Conservation (phyloP, 2,797 vertebrate genomes). For the Antennarius maculatus region DNA sequence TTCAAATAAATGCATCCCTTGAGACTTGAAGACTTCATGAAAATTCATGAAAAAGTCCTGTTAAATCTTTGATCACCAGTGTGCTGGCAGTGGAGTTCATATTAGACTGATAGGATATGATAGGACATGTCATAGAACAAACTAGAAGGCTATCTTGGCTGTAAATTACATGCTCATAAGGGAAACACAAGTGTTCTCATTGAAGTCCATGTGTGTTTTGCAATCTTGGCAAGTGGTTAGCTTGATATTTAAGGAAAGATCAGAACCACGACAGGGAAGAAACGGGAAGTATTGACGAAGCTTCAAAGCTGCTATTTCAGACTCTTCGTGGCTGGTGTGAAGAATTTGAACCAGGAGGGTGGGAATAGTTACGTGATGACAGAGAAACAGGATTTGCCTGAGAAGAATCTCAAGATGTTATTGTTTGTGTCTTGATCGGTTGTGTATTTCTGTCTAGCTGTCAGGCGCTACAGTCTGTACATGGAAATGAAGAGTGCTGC, state of each 20-base stretch:
- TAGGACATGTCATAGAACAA: not conserved
- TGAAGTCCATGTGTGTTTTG: conserved; percentile 9
- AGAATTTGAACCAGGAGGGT: conserved; percentile 21
- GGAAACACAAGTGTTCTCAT: conserved; percentile 8
- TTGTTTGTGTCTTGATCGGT: conserved; percentile 21
- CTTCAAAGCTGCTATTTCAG: conserved; percentile 43
- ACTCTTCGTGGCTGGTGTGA: conserved; percentile 11
- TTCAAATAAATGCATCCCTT: too few relatives aligned
- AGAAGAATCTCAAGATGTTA: not conserved
- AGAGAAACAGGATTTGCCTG: conserved; percentile 1
- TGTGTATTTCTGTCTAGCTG: not conserved
- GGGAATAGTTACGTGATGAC: conserved; percentile 16
- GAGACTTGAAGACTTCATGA: too few relatives aligned
- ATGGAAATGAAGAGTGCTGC: conserved; percentile 18
- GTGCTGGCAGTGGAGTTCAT: not conserved
- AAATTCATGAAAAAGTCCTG: too few relatives aligned
- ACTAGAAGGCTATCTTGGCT: not conserved
- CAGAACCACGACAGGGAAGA: conserved; percentile 23
- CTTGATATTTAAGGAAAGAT: conserved; percentile 42
- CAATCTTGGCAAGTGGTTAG: conserved; percentile 11
- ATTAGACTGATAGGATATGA: not conserved
- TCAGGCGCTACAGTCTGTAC: conserved; percentile 5
- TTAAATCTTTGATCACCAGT: not conserved
- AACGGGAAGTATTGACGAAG: conserved; percentile 38
- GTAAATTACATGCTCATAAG: not conserved